phyloP scores from a whole-genome alignment of 2,888 invertebrate genomes.

The Oxyteleia sp. region DNA sequence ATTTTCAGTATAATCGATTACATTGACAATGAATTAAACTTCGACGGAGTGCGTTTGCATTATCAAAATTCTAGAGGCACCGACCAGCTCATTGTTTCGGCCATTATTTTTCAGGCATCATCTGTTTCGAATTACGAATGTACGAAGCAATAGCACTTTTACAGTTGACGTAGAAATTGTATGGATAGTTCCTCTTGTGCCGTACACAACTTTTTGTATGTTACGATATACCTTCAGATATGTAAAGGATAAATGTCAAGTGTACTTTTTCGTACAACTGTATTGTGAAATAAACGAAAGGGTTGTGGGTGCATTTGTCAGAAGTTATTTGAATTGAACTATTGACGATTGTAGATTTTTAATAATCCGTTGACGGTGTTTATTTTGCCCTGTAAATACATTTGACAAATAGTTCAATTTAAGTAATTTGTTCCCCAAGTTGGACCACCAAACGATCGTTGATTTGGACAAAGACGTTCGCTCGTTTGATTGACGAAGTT shows the following conservation, averaged over 20 bases:
- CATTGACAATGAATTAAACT: slow-evolving; percentile 12
- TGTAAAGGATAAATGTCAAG: slow-evolving; percentile 60
- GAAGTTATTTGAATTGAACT: slow-evolving; percentile 41
- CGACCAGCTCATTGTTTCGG: slow-evolving; percentile 14
- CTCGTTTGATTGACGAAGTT: slow-evolving; percentile 17
- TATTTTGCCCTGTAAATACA: slow-evolving; percentile 56
- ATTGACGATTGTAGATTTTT: slow-evolving; percentile 34
- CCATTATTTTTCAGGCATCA: slow-evolving; percentile 4
- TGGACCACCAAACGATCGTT: slow-evolving; percentile 29
- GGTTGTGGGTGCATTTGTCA: slow-evolving; percentile 50
- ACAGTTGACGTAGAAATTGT: slow-evolving; percentile 57
- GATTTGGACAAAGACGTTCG: too few species aligned
- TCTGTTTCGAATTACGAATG: slow-evolving; percentile 23
- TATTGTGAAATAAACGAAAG: slow-evolving; percentile 39
- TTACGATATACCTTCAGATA: slow-evolving; percentile 43
- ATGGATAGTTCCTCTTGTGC: slow-evolving; percentile 66
- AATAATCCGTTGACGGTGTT: slow-evolving; percentile 35
- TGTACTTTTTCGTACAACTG: slow-evolving; percentile 57
- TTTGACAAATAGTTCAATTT: slow-evolving; percentile 40
- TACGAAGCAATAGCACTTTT: slow-evolving; percentile 43
- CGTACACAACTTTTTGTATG: slow-evolving; percentile 48
- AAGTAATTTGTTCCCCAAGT: slow-evolving; percentile 44
- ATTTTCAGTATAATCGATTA: slow-evolving; percentile 44
- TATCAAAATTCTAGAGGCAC: slow-evolving; percentile 18
- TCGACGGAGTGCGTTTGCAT: slow-evolving; percentile 30